These are phyloP conservation scores for Melanogrammus aeglefinus DNA, from an alignment of 2,797 vertebrate species.

Conservation along the genomic window DNA sequence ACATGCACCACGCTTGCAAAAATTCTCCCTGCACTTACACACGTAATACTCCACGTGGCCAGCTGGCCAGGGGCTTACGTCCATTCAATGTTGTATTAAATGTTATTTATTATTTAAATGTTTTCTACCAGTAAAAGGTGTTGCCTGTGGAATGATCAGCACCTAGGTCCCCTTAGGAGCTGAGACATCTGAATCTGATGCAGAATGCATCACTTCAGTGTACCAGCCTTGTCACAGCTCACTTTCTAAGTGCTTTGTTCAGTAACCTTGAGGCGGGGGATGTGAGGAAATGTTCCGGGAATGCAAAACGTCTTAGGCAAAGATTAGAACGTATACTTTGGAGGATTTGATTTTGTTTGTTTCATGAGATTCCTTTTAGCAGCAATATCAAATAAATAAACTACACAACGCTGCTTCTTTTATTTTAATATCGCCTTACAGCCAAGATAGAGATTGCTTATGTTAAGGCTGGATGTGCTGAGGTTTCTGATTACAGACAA, in stretches of 20 bases:
- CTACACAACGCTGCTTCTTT: too few species aligned
- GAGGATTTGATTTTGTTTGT: neutral
- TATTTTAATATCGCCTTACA: too few species aligned
- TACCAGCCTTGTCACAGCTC: neutral
- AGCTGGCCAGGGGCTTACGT: neutral
- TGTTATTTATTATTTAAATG: neutral
- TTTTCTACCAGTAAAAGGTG: neutral
- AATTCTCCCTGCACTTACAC: neutral
- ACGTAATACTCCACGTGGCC: neutral
- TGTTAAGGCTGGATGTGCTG: too few species aligned
- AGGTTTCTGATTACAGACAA: too few species aligned
- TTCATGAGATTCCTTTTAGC: neutral
- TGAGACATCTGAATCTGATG: neutral
- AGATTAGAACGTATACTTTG: too few species aligned
- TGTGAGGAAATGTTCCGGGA: neutral
- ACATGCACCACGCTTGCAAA: neutral
- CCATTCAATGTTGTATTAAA: neutral
- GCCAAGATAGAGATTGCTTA: too few species aligned
- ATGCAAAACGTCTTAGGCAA: neutral
- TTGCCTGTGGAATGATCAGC: neutral
- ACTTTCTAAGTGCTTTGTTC: neutral
- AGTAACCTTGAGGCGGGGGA: neutral
- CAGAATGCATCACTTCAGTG: neutral
- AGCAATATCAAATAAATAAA: neutral
- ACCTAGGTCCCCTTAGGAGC: neutral